These are phyloP conservation scores for Pachyseris speciosa DNA, from an alignment of 64 coral and sea anemone genomes.

Conservation along the genomic window DNA sequence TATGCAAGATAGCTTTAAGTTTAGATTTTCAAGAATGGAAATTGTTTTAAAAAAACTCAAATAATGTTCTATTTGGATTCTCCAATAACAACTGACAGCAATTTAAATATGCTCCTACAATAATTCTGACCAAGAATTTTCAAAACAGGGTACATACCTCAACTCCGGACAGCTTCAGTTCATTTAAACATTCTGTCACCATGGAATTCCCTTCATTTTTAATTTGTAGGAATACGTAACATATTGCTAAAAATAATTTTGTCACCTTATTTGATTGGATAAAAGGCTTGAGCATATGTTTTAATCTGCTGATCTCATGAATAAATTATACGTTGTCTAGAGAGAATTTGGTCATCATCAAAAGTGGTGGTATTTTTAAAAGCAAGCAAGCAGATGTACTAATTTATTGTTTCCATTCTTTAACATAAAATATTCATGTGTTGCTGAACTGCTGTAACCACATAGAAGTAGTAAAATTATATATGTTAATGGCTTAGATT, in stretches of 20 bases:
- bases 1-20: too few relatives aligned
- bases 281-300: not conserved
- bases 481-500: not conserved
- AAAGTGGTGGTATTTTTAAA: not conserved
- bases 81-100: not conserved
- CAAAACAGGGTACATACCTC: conserved; percentile 7
- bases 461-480: too few relatives aligned
- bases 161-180: not conserved
- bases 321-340: too few relatives aligned
- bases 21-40: too few relatives aligned
- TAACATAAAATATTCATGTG: conserved; percentile 18
- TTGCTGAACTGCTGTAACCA: not conserved
- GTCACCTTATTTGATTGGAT: not conserved
- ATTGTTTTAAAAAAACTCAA: too few relatives aligned
- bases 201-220: conserved; percentile 17
- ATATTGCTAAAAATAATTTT: not conserved
- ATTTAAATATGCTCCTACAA: not conserved
- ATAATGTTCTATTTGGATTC: too few relatives aligned
- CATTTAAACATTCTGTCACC: not conserved
- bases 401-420: not conserved
- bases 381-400: not conserved
- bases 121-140: too few relatives aligned
- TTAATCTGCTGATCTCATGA: too few relatives aligned
- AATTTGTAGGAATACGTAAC: not conserved
- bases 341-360: too few relatives aligned